Base-by-base conservation (phyloP, 2,888 invertebrate genomes). In the Neoitamus cyanurus region DNA sequence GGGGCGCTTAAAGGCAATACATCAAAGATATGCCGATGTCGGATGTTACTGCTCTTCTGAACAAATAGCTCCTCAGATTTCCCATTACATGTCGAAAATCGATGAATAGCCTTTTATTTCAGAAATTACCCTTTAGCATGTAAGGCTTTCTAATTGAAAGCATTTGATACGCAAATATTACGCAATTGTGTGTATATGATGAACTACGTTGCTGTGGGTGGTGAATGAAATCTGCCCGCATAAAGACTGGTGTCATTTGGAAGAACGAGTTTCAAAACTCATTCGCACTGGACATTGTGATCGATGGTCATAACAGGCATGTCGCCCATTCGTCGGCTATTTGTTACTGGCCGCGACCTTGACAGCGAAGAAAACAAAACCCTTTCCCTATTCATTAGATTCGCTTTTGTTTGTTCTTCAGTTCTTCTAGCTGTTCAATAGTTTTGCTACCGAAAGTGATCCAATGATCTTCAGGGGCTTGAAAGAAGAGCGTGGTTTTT, bases 381-480 rank as follows among this genome's bases (percentile, higher is more conserved):
- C 75, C 75, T 75, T 75, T 75, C 75, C 42, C 75, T 75, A 37
- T 42, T 75, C 6, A 13, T 75, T 2, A 30, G 28, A 42, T 7
- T 28, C 25, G 42, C 3, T 58, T 58, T 20, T 25, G 25, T 1
- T 58, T 58, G 25, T 9, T 58, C 58, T 58, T 3, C 1, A 20
- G 7, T 25, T 20, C 6, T 20, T 48, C 15, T 48, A 20, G 48
- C 1, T 48, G 6, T n/a, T 46, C n/a, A 3, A 48, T 48, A 25
- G 58, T 6, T 58, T 15, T 20, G 2, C 58, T 9, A 1, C 25
- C 20, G n/a, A 58, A 58, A 20, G 11, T 58, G 58, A 58, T 58
- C 58, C 20, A 58, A 58, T 20, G 58, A 25, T 25, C 25, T 58
- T 15, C 11, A 15, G 15, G 20, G 25, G 25, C 9, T 9, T 58